A percentile compares a stretch with the other conserved stretches of the same genome.
Conservation (phyloP, 2,888 invertebrate genomes). For the Heteromurus nitidus region DNA sequence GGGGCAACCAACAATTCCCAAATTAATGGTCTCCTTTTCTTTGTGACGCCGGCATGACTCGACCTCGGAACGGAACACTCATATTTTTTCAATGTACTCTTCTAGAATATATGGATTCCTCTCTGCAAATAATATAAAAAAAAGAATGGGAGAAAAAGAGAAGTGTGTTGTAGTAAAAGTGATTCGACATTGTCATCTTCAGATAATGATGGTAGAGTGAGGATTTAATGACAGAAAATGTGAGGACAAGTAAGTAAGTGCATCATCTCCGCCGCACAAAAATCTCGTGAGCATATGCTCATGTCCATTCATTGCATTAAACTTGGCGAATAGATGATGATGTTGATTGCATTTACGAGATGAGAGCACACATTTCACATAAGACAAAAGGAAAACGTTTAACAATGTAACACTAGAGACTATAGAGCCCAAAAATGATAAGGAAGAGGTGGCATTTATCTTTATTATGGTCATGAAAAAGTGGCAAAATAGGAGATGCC, state of each 20-base stretch:
- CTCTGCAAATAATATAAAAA: too few relatives aligned
- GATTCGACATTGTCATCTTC: slow-evolving; percentile 10
- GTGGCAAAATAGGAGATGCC: background rate
- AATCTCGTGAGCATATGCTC: too few relatives aligned
- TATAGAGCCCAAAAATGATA: too few relatives aligned
- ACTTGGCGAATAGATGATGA: slow-evolving; percentile 1
- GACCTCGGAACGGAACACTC: too few relatives aligned
- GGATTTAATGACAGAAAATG: slow-evolving; percentile 5
- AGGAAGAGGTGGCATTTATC: background rate
- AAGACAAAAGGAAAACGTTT: slow-evolving; percentile 3
- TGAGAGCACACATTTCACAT: slow-evolving; percentile 1
- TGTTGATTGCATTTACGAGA: background rate
- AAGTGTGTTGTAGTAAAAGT: too few relatives aligned
- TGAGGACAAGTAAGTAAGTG: slow-evolving; percentile 13
- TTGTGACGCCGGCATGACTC: background rate
- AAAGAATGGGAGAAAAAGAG: slow-evolving; percentile 3
- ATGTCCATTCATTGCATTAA: too few relatives aligned
- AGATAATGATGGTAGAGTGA: slow-evolving; percentile 3
- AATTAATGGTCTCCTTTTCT: background rate
- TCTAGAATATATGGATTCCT: background rate
- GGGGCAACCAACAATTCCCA: background rate
- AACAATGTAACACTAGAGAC: too few relatives aligned
- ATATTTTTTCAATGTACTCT: background rate
- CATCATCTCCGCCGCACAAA: too few relatives aligned
- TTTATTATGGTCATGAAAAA: slow-evolving; percentile 3